A percentile compares a stretch with the other conserved stretches of the same genome.
These are phyloP conservation scores for Dicroscelio sp. DNA, from an alignment of 2,888 invertebrate species.

Conservation along the genomic window DNA sequence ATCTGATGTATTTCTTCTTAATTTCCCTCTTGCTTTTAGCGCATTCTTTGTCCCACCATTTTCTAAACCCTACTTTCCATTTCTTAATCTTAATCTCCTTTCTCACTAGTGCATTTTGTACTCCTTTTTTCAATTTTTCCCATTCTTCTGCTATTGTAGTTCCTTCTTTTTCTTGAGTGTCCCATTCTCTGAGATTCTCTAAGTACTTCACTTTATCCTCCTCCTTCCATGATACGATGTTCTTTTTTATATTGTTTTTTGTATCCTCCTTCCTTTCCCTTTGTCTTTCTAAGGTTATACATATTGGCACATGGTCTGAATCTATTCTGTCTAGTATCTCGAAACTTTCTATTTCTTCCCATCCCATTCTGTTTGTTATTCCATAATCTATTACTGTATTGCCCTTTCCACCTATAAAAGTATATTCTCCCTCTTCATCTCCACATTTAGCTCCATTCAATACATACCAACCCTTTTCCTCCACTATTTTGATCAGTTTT, in stretches of 20 bases:
- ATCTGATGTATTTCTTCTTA: conserved; percentile 21
- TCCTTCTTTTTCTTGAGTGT: neutral
- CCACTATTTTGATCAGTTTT: neutral
- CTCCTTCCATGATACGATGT: neutral
- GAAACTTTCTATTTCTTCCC: conserved; percentile 10
- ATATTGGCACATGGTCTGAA: neutral
- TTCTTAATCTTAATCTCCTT: conserved; percentile 5
- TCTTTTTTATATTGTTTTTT: neutral
- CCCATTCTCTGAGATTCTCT: neutral
- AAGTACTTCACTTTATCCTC: neutral
- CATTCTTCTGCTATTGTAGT: conserved; percentile 19
- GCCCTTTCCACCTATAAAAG: conserved; percentile 10
- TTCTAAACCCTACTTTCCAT: conserved; percentile 16
- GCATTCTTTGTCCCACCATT: conserved; percentile 32
- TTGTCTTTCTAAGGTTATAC: neutral
- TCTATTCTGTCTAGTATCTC: neutral
- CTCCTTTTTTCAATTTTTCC: neutral
- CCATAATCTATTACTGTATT: conserved; percentile 22
- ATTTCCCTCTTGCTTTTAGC: neutral
- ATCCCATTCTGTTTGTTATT: neutral
- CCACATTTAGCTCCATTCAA: neutral
- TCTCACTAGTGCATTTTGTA: conserved; percentile 4
- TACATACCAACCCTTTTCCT: neutral
- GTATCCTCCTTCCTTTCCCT: conserved; percentile 27
- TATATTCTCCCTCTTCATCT: conserved; percentile 22